Evolutionary conservation across 2,113 vertebrate genomes (phyloP), one percentile per base, ranked within the genome.

Genomic region (Heloderma charlesbogerti): DNA sequence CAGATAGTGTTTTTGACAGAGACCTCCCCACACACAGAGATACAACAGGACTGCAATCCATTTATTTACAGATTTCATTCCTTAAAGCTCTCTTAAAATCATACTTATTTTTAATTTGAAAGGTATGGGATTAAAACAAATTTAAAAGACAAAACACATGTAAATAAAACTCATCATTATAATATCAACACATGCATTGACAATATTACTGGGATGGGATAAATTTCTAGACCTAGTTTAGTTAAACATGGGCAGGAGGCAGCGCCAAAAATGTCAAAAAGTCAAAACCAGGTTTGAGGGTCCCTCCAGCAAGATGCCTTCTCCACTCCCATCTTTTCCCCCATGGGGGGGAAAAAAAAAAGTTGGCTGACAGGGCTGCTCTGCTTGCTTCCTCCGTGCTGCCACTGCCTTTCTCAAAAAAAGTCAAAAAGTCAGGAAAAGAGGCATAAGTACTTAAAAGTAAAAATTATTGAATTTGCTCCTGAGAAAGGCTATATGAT

Each of bases 51-150:
- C 2, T 15, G 45, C 57, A 2, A 87, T 88, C 29, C 63, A 16
- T 82, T 89, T 77, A 45, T 78, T 16, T 43, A 29, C 40, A 51
- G 54, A n/a, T 27, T 67, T 6, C 37, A 51, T 22, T n/a, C 71
- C 89, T 9, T 6, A 27, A 66, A 1, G 0, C 9, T 0, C 34
- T 45, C 45, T 31, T 6, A 78, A 89, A 83, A 84, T 8, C 45
- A 43, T 69, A 83, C 48, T 91, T 13, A 80, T 93, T 87, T 90
- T 75, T 34, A 40, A 54, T 84, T 31, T 80, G 43, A 51, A 89
- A 92, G 90, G 43, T 60, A 60, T 0, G 5, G 57, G 29, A 67
- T 60, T 92, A 89, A 29, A 48, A 77, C 2, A 22, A 89, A 91
- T 71, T 86, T 81, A 81, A 81, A 79, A n/a, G 29, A 66, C 31